Evolutionary conservation across 2,888 invertebrate genomes (phyloP).

Genomic region (Linnaemya tessellans): DNA sequence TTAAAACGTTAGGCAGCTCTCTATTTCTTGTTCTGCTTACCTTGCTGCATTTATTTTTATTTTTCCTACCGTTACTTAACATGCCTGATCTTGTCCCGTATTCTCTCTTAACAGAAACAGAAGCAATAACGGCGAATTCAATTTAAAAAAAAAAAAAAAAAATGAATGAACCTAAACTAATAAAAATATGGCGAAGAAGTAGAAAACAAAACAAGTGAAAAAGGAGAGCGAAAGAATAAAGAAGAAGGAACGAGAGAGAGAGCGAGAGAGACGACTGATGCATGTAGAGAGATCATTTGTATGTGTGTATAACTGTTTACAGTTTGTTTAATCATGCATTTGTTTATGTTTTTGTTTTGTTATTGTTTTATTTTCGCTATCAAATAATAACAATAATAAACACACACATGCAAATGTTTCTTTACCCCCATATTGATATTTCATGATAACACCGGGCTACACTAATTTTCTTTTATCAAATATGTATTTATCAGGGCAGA

Average conservation of each 20-base stretch:
- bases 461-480: too few relatives aligned
- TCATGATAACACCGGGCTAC: neutral
- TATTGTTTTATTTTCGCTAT: slow-evolving; percentile 14
- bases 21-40: neutral
- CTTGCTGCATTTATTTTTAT: neutral
- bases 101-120: neutral
- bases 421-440: slow-evolving; percentile 11
- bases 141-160: neutral
- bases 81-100: slow-evolving; percentile 18
- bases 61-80: neutral
- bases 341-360: slow-evolving; percentile 22
- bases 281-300: neutral
- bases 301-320: neutral
- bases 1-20: neutral
- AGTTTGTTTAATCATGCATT: neutral
- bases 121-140: slow-evolving; percentile 17
- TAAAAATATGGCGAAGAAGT: neutral
- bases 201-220: slow-evolving; percentile 5
- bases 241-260: neutral
- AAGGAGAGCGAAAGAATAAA: neutral
- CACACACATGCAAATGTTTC: neutral
- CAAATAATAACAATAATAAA: slow-evolving; percentile 12
- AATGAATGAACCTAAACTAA: slow-evolving; percentile 13
- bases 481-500: too few relatives aligned
- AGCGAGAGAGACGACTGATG: neutral